Evolutionary conservation across 1,140 invertebrate species (phyloP).

Genomic region (Chelonus insularis): DNA sequence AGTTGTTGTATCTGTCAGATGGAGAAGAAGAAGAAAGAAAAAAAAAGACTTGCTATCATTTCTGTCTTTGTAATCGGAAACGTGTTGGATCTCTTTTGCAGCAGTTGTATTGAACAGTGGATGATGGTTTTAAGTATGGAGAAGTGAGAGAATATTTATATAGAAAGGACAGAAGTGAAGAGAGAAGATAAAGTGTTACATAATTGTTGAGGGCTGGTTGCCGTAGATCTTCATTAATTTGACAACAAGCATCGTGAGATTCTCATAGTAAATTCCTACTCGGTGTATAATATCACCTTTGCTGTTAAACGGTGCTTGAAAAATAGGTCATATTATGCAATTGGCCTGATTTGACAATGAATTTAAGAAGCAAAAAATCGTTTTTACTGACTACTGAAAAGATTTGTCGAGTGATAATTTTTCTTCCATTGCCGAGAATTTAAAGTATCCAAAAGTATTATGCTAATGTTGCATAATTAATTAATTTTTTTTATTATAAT

Average conservation of each 20-base stretch:
- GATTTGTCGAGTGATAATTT: not conserved
- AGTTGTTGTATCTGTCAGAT: too few relatives aligned
- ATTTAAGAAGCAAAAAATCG: not conserved
- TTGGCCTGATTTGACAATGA: slow-evolving; percentile 19
- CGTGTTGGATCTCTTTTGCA: not conserved
- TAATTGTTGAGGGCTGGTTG: not conserved
- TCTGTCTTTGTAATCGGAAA: not conserved
- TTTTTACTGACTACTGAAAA: not conserved
- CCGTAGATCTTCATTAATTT: slow-evolving; percentile 29
- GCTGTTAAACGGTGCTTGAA: not conserved
- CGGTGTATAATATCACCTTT: not conserved
- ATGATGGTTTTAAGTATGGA: too few relatives aligned
- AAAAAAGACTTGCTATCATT: too few relatives aligned
- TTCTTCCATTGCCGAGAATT: not conserved
- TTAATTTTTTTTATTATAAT: too few relatives aligned
- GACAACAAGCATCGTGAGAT: slow-evolving; percentile 23
- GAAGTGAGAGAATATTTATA: too few relatives aligned
- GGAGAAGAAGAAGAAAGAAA: too few relatives aligned
- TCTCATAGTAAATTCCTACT: slow-evolving; percentile 14
- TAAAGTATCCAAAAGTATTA: too few relatives aligned
- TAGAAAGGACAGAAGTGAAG: not conserved
- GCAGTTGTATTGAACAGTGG: not conserved
- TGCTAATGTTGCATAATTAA: too few relatives aligned
- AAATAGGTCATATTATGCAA: slow-evolving; percentile 22
- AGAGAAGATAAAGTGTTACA: slow-evolving; percentile 4